phyloP scores from a whole-genome alignment of 2,113 vertebrate species.

The Alligator mississippiensis region DNA sequence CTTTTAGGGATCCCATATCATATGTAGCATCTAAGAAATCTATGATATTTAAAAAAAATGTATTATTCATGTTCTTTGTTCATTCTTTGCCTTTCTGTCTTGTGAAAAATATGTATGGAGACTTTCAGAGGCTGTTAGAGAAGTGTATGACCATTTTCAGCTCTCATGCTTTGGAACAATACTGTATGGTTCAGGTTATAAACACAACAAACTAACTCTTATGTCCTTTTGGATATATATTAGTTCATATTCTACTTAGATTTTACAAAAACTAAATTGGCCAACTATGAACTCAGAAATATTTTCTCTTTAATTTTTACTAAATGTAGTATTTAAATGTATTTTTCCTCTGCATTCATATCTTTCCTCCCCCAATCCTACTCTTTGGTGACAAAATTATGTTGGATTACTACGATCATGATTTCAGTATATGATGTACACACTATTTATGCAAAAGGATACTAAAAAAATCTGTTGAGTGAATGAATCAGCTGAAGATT shows the following conservation, averaged over 20 bases:
- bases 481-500: not conserved
- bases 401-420: not conserved
- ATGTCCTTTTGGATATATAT: not conserved
- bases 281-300: not conserved
- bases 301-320: not conserved
- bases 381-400: not conserved
- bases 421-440: not conserved
- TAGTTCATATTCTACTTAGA: not conserved
- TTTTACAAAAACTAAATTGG: not conserved
- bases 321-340: not conserved
- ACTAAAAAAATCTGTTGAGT: not conserved
- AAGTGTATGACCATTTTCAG: not conserved
- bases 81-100: not conserved
- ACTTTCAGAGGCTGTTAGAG: not conserved
- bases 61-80: not conserved
- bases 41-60: not conserved
- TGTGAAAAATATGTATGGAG: not conserved
- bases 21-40: not conserved
- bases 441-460: not conserved
- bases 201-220: accelerated
- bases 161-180: not conserved
- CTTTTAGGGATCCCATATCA: not conserved
- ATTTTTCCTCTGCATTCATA: not conserved
- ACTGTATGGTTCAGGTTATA: not conserved
- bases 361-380: not conserved